Conservation (phyloP, 2,113 vertebrate genomes). For the Pleuronectes platessa region DNA sequence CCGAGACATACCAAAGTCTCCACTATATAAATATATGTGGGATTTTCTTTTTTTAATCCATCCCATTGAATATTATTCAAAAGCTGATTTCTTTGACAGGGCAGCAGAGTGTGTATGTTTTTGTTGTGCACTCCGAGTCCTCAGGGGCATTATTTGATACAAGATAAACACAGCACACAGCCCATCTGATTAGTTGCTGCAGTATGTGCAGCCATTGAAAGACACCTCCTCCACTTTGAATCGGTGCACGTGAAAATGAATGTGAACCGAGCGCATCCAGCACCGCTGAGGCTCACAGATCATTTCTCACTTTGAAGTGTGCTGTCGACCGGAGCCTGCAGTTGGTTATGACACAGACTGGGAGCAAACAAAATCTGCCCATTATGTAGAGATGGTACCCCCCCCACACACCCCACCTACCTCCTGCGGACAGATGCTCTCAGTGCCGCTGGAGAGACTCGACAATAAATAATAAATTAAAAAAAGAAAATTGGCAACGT, state of each 20-base stretch:
- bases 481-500: constrained; percentile 25
- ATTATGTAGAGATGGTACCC: constrained; percentile 53
- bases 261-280: constrained; percentile 37
- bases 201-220: constrained; percentile 47
- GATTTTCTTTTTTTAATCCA: constrained; percentile 25
- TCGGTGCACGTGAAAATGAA: constrained; percentile 30
- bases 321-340: background rate
- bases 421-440: constrained; percentile 36
- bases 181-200: constrained; percentile 21
- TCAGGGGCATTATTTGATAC: constrained; percentile 3
- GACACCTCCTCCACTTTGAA: constrained; percentile 43
- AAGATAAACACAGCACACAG: constrained; percentile 41
- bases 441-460: constrained; percentile 23
- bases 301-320: constrained; percentile 70
- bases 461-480: background rate
- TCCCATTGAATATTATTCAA: constrained; percentile 32
- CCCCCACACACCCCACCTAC: background rate
- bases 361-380: constrained; percentile 67
- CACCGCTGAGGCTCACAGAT: constrained; percentile 53
- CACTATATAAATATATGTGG: constrained; percentile 9
- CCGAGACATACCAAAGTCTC: constrained; percentile 43
- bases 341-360: constrained; percentile 62
- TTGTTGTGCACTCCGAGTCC: background rate
- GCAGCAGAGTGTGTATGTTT: constrained; percentile 11
- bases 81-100: constrained; percentile 21